phyloP scores from a whole-genome alignment of 1,140 invertebrate genomes.

The Drosophila sp. region DNA sequence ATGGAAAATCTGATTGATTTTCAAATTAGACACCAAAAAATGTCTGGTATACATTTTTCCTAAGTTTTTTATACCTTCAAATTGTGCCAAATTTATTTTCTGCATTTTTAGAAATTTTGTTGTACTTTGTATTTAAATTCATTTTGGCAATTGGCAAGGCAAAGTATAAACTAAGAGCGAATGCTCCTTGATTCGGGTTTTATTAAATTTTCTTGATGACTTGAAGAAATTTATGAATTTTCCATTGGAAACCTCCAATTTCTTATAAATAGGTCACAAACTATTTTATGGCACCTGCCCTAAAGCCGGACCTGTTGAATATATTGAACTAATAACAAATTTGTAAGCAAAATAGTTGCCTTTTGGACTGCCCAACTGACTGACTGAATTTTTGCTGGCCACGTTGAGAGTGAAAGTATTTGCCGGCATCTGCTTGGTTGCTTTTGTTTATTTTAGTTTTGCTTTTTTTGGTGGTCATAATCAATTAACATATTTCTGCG shows the following conservation, averaged over 20 bases:
- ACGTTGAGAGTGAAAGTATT: constrained; percentile 17
- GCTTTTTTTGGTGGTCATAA: constrained; percentile 31
- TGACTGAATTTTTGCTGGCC: constrained; percentile 4
- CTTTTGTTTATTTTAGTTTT: constrained; percentile 17
- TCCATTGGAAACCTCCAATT: not conserved
- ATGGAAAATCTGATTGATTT: too few relatives aligned
- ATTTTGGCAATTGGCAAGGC: too few relatives aligned
- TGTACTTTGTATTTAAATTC: too few relatives aligned
- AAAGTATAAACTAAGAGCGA: too few relatives aligned
- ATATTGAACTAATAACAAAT: not conserved
- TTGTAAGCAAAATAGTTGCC: not conserved
- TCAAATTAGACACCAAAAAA: too few relatives aligned
- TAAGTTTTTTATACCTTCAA: too few relatives aligned
- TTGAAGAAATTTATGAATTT: too few relatives aligned
- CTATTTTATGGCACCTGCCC: not conserved
- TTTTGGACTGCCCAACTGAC: not conserved
- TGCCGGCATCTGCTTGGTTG: constrained; percentile 5
- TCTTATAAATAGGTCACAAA: not conserved
- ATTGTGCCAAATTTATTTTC: too few relatives aligned
- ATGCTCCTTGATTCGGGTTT: too few relatives aligned
- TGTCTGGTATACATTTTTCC: too few relatives aligned
- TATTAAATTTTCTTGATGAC: too few relatives aligned
- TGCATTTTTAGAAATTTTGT: too few relatives aligned
- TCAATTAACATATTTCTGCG: constrained; percentile 44
- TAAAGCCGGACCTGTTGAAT: not conserved